Evolutionary conservation across 2,888 invertebrate genomes (phyloP).

Genomic region (Cephus spinipes): DNA sequence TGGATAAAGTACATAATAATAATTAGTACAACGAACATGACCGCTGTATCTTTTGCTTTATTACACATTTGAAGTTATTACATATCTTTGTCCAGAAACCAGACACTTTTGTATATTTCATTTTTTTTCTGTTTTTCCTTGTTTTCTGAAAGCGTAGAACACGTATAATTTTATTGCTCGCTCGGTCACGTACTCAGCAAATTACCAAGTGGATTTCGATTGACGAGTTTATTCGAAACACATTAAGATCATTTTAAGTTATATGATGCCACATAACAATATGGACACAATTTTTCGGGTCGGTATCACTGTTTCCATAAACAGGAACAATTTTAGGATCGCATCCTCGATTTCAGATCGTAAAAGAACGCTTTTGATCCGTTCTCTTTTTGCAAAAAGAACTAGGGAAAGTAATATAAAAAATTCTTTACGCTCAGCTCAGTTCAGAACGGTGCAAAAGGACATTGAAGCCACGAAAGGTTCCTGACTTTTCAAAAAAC

Average conservation of each 20-base stretch:
- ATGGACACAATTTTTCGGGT: conserved; percentile 6
- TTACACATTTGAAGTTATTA: conserved; percentile 50
- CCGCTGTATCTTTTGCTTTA: conserved; percentile 47
- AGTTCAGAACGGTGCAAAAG: not conserved
- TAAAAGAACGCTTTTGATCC: not conserved
- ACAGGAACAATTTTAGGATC: not conserved
- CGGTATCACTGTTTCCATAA: no score
- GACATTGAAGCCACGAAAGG: not conserved
- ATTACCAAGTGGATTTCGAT: not conserved
- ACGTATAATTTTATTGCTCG: conserved; percentile 40
- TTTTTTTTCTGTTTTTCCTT: conserved; percentile 10
- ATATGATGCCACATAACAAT: conserved; percentile 27
- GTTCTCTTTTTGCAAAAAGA: not conserved
- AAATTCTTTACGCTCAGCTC: not conserved
- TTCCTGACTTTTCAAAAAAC: not conserved
- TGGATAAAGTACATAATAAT: not conserved
- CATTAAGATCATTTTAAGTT: conserved; percentile 31
- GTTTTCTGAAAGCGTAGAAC: conserved; percentile 37
- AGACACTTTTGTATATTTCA: conserved; percentile 16
- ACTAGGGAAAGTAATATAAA: not conserved
- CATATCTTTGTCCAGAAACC: conserved; percentile 39
- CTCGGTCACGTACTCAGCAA: conserved; percentile 24
- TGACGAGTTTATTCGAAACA: conserved; percentile 24
- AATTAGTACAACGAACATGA: not conserved
- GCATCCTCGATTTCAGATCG: no score